Evolutionary conservation across 2,888 invertebrate species (phyloP).

Genomic region (Odontothrips loti): DNA sequence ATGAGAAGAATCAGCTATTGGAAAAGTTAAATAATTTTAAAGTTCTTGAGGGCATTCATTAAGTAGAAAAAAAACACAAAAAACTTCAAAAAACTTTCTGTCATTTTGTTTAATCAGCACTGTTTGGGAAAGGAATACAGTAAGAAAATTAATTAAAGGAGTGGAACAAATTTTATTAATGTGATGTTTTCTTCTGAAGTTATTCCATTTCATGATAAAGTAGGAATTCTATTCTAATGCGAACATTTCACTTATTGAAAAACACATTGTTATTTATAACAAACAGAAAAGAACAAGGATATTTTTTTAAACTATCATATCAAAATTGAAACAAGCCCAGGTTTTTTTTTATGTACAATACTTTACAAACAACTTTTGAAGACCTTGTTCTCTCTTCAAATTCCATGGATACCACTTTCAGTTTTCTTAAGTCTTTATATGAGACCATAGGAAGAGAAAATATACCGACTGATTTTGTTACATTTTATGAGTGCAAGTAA

Average conservation of each 20-base stretch:
- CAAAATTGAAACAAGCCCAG: too few species aligned
- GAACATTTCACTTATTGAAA: background rate
- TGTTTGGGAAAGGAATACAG: background rate
- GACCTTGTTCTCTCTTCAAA: too few species aligned
- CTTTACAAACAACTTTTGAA: background rate
- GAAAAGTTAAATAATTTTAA: conserved; percentile 26
- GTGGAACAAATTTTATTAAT: background rate
- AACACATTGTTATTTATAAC: background rate
- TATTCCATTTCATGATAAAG: background rate
- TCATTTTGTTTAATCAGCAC: too few species aligned
- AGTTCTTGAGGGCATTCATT: background rate
- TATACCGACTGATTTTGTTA: too few species aligned
- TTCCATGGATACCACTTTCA: too few species aligned
- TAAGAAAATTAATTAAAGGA: background rate
- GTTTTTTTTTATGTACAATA: background rate
- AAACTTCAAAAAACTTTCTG: too few species aligned
- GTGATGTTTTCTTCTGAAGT: background rate
- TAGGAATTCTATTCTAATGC: background rate
- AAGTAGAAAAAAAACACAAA: background rate
- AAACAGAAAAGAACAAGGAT: background rate
- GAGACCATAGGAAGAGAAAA: too few species aligned
- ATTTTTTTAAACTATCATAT: background rate
- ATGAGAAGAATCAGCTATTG: conserved; percentile 48
- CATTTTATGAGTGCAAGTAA: too few species aligned
- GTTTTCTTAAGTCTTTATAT: too few species aligned